A percentile compares a stretch with the other conserved stretches of the same genome.
Conservation (phyloP, 1,140 invertebrate genomes). For the Hylaeus volcanicus region DNA sequence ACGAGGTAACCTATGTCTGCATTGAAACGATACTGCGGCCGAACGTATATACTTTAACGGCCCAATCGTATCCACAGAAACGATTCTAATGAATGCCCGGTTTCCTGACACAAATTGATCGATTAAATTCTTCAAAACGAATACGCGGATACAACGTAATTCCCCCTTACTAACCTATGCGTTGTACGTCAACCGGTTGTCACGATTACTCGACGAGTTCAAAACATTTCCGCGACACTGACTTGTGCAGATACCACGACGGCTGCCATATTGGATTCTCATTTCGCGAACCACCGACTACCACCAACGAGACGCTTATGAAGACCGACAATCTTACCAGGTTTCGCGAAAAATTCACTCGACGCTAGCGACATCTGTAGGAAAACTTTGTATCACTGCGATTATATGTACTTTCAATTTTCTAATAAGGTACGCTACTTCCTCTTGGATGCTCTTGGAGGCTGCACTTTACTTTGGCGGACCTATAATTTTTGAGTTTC, state of each 20-base stretch:
- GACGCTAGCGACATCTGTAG: slow-evolving; percentile 5
- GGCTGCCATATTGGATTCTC: slow-evolving; percentile 72
- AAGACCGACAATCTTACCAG: slow-evolving; percentile 23
- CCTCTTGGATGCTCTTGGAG: too few relatives aligned
- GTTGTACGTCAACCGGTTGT: slow-evolving; percentile 63
- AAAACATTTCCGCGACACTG: slow-evolving; percentile 70
- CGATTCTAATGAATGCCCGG: slow-evolving; percentile 36
- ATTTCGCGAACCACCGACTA: slow-evolving; percentile 50
- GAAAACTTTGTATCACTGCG: neutral
- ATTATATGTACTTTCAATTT: too few relatives aligned
- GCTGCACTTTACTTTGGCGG: too few relatives aligned
- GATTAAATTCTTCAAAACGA: slow-evolving; percentile 9
- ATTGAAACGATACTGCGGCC: slow-evolving; percentile 23
- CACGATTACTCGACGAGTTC: slow-evolving; percentile 65
- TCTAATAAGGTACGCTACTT: too few relatives aligned
- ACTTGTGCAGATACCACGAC: slow-evolving; percentile 67
- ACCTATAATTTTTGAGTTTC: too few relatives aligned
- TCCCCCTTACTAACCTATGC: slow-evolving; percentile 65
- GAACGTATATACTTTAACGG: slow-evolving; percentile 29
- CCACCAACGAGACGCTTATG: slow-evolving; percentile 35
- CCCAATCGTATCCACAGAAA: slow-evolving; percentile 15
- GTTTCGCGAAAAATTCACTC: slow-evolving; percentile 1
- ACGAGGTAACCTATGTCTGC: slow-evolving; percentile 34
- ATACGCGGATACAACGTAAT: slow-evolving; percentile 26
- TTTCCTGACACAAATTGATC: slow-evolving; percentile 51